Conservation (phyloP, 2,888 invertebrate species). For the Salticus scenicus region DNA sequence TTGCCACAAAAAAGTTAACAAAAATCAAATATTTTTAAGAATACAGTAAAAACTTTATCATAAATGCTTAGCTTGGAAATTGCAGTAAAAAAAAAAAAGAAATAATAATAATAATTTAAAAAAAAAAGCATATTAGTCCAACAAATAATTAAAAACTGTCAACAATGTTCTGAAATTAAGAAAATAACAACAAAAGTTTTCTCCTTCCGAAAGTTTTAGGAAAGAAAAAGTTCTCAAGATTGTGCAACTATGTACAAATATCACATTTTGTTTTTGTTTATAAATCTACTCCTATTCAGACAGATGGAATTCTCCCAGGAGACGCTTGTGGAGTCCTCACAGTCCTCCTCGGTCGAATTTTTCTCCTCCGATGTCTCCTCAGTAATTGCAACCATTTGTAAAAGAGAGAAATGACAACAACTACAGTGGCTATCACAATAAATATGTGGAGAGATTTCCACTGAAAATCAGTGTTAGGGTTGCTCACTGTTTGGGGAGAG, state of each 20-base stretch:
- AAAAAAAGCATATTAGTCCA: too few species aligned
- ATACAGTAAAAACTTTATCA: too few species aligned
- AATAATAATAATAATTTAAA: too few species aligned
- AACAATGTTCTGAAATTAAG: too few species aligned
- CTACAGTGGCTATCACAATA: constrained; percentile 36
- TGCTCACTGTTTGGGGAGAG: constrained; percentile 67
- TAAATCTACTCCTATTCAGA: constrained; percentile 36
- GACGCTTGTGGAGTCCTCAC: constrained; percentile 45
- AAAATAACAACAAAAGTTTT: too few species aligned
- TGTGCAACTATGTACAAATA: constrained; percentile 58
- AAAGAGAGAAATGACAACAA: constrained; percentile 36
- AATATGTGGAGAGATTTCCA: constrained; percentile 52
- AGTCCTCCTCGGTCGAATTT: constrained; percentile 26
- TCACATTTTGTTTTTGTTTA: constrained; percentile 41
- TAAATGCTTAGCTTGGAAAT: too few species aligned
- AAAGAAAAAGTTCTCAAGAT: not conserved
- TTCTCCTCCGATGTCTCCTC: constrained; percentile 37
- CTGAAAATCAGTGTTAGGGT: constrained; percentile 59
- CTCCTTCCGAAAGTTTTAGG: too few species aligned
- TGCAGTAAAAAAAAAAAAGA: too few species aligned
- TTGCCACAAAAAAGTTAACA: too few species aligned
- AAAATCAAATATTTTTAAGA: too few species aligned
- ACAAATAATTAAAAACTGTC: too few species aligned
- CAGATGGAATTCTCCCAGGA: constrained; percentile 49
- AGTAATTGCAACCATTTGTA: constrained; percentile 52